Evolutionary conservation across 2,113 vertebrate genomes (phyloP), one percentile per base, ranked within the genome.

Genomic region (Eclectus roratus): DNA sequence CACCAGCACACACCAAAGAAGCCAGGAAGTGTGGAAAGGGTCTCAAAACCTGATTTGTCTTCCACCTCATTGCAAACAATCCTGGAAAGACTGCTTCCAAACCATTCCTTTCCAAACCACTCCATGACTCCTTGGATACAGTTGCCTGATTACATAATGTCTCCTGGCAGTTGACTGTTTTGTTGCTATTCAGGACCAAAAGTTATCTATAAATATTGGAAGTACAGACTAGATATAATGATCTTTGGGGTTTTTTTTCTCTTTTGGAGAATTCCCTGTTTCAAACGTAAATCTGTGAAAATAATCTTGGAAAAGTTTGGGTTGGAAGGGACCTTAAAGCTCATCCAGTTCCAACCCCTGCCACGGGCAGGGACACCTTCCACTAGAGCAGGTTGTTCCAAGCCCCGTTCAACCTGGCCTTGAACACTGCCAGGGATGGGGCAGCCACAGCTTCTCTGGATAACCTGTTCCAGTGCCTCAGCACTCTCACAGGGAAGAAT

Each of bases 311-410:
- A 61, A 43, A 11, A 6, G 4, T 27, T 80, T 52, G 6, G 5
- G 4, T 39, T 35, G 25, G 41, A 91, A 20, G 5, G 3, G 5
- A 52, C 43, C 10, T 43, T 37, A 33, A 88, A 56, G 3, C 9
- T 18, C 39, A 49, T 5, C 3, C 6, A 4, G 2, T 31, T 39
- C n/a, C 7, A 58, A 7, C 0, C 0, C 6, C 19, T 78, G 23
- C 11, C 49, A n/a, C 2, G 4, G 10, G 3, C n/a, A 31, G 14
- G 25, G 33, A n/a, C 21, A 58, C 0, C n/a, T 73, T 47, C 17
- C 17, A 61, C 17, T 17, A 7, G 7, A 2, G 5, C 18, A 70
- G 7, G 11, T 2, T 50, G 12, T 14, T 69, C 13, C 9, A n/a
- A 73, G 16, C 13, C 23, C 5, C 1, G 1, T 58, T 56, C 33